phyloP scores from a whole-genome alignment of 2,797 vertebrate species.

The Chiroxiphia lanceolata region DNA sequence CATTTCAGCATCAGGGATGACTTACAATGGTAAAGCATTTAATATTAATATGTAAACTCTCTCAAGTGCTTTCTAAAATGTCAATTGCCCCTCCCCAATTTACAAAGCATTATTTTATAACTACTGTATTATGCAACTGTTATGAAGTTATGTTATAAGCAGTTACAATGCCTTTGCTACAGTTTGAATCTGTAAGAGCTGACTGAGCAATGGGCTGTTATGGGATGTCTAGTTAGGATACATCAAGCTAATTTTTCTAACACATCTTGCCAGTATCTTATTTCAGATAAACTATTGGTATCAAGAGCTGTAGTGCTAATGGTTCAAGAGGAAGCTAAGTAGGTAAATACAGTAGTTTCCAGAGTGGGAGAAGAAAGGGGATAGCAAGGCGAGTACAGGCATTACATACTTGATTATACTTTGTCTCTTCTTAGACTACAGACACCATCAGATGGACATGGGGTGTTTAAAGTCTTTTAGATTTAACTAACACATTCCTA shows the following conservation, averaged over 20 bases:
- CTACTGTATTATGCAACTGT: neutral
- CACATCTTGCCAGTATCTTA: neutral
- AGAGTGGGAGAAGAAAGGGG: neutral
- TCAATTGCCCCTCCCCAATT: neutral
- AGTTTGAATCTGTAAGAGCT: neutral
- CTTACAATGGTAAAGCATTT: neutral
- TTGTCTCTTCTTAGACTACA: neutral
- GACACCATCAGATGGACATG: neutral
- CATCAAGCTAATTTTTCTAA: neutral
- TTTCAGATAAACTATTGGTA: neutral
- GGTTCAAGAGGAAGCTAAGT: neutral
- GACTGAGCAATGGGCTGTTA: neutral
- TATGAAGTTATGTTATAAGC: neutral
- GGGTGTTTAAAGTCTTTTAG: neutral
- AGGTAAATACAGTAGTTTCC: neutral
- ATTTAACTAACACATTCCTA: neutral
- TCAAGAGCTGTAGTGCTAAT: neutral
- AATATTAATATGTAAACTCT: neutral
- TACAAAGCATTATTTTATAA: neutral
- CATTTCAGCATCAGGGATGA: neutral
- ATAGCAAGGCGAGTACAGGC: neutral
- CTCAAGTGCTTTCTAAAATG: constrained; percentile 28
- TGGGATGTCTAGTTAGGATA: neutral
- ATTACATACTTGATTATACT: neutral
- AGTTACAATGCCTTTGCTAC: neutral